These are phyloP conservation scores for Bolborhynchus lineola DNA, from an alignment of 2,113 vertebrate genomes.

Conservation along the genomic window DNA sequence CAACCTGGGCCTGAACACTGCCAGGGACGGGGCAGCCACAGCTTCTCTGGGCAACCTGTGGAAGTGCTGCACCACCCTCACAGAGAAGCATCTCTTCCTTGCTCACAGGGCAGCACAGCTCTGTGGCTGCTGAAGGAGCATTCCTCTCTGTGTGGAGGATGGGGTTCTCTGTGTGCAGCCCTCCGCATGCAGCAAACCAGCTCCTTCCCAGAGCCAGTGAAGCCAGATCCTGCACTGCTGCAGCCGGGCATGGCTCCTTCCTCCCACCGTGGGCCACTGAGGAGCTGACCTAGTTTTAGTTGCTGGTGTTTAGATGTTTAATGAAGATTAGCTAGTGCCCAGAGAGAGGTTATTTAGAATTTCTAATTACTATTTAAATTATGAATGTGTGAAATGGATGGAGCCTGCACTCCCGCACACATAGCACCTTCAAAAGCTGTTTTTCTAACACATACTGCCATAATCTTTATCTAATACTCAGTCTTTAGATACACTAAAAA, in stretches of 20 bases:
- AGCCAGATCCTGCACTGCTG: neutral
- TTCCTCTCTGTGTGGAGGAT: accelerated
- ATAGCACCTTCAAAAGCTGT: neutral
- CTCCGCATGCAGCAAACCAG: accelerated
- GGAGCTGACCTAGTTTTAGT: constrained; percentile 23
- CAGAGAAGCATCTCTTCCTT: neutral
- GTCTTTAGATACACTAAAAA: neutral
- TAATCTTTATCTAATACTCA: neutral
- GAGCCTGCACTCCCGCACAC: neutral
- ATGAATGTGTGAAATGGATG: neutral
- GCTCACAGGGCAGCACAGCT: neutral
- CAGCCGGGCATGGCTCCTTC: neutral
- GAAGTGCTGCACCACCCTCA: neutral
- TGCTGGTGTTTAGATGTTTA: neutral
- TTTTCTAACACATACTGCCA: neutral
- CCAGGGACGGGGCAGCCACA: neutral
- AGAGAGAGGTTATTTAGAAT: constrained; percentile 12
- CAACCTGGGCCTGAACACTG: neutral
- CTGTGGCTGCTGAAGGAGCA: neutral
- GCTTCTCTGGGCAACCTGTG: neutral
- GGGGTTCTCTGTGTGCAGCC: neutral
- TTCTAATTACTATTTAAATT: constrained; percentile 23
- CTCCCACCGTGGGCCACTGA: neutral
- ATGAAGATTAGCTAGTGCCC: constrained; percentile 25
- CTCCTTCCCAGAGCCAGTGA: accelerated